Evolutionary conservation across 64 coral and sea anemone genomes (phyloP).

Genomic region (Stichodactyla mertensii): DNA sequence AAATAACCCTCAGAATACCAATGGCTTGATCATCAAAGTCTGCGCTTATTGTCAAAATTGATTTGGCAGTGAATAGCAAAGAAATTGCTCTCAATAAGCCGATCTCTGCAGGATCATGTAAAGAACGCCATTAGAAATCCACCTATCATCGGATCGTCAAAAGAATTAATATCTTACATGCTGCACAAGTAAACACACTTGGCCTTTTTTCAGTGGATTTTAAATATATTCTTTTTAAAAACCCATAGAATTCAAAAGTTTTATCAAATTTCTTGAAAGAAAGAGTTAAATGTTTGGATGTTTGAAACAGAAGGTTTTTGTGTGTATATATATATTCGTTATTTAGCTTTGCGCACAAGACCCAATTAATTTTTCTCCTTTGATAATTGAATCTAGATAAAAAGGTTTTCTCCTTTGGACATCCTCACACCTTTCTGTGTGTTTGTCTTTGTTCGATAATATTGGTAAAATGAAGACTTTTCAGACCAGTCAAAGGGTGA

Average conservation of each 20-base stretch:
- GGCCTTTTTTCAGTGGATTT: neutral
- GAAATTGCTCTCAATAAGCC: neutral
- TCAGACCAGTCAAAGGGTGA: conserved; percentile 8
- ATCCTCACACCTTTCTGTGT: neutral
- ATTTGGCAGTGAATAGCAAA: neutral
- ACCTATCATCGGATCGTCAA: neutral
- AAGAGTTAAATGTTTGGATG: neutral
- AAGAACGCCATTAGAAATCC: neutral
- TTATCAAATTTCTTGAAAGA: neutral
- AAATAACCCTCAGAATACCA: neutral
- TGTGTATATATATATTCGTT: neutral
- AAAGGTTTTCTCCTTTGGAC: conserved; percentile 5
- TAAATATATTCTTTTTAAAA: neutral
- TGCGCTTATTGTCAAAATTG: neutral
- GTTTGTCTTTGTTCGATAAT: conserved; percentile 5
- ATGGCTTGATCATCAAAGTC: neutral
- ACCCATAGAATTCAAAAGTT: neutral
- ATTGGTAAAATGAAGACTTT: neutral
- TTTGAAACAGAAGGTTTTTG: no score
- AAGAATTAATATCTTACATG: neutral
- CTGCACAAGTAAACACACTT: neutral
- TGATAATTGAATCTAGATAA: neutral
- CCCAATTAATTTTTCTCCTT: neutral
- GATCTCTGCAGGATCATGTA: neutral
- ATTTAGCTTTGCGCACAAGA: neutral